Conservation (phyloP, 2,797 vertebrate genomes). For the Melanotaenia maccullochi region DNA sequence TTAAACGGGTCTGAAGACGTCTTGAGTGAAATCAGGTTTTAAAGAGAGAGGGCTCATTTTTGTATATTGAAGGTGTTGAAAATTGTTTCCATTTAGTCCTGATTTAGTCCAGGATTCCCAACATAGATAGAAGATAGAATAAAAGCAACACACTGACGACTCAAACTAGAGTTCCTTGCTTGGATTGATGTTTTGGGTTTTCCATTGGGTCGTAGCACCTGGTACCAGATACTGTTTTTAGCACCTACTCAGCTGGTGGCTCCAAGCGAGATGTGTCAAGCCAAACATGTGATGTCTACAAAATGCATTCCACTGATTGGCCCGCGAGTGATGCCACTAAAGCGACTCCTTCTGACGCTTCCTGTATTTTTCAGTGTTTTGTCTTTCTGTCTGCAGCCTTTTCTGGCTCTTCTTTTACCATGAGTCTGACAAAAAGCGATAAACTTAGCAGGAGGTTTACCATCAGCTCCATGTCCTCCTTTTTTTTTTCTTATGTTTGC, state of each 20-base stretch:
- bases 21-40: too few relatives aligned
- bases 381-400: too few relatives aligned
- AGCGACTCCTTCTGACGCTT: background rate
- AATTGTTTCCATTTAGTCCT: background rate
- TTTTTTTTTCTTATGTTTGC: background rate
- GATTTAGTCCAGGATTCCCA: background rate
- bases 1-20: background rate
- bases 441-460: too few relatives aligned
- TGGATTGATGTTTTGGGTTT: background rate
- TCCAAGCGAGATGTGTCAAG: too few relatives aligned
- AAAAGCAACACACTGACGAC: background rate
- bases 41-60: background rate
- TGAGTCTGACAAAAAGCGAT: too few relatives aligned
- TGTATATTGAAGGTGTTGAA: background rate
- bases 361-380: too few relatives aligned
- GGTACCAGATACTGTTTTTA: background rate
- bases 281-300: background rate
- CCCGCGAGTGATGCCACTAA: background rate
- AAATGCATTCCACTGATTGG: background rate
- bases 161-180: background rate
- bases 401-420: background rate
- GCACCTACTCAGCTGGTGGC: too few relatives aligned
- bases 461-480: background rate
- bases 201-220: background rate
- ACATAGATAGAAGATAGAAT: background rate